phyloP scores from a whole-genome alignment of 2,797 vertebrate genomes.

The Hydrolagus colliei region DNA sequence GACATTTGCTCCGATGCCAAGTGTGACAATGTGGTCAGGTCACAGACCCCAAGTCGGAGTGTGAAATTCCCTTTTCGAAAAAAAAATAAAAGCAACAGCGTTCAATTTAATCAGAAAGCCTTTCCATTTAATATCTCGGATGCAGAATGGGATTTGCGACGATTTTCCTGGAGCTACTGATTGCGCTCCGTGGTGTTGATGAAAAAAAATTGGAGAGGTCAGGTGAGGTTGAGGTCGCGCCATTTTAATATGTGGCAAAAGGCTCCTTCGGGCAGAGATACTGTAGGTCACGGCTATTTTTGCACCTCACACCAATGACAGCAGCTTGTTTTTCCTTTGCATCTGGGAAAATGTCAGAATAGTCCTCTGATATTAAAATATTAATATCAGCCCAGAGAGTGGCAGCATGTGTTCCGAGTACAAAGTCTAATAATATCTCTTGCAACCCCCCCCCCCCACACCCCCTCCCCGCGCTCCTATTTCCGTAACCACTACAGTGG shows the following conservation, averaged over 20 bases:
- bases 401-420: not conserved
- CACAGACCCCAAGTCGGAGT: no score
- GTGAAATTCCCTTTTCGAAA: not conserved
- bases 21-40: no score
- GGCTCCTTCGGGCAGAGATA: not conserved
- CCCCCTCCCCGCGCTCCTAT: no score
- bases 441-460: no score
- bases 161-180: not conserved
- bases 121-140: not conserved
- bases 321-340: not conserved
- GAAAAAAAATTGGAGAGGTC: not conserved
- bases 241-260: not conserved
- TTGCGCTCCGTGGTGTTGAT: not conserved
- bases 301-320: not conserved
- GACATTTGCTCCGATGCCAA: no score
- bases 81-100: not conserved
- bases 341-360: constrained; percentile 11
- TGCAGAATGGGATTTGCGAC: not conserved
- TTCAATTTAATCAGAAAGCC: not conserved
- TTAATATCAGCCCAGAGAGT: not conserved
- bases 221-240: not conserved
- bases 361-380: constrained; percentile 3
- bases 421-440: not conserved
- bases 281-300: not conserved
- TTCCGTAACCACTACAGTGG: not conserved